These are phyloP conservation scores for Stichodactyla helianthus DNA, from an alignment of 64 coral and sea anemone genomes.

Conservation along the genomic window DNA sequence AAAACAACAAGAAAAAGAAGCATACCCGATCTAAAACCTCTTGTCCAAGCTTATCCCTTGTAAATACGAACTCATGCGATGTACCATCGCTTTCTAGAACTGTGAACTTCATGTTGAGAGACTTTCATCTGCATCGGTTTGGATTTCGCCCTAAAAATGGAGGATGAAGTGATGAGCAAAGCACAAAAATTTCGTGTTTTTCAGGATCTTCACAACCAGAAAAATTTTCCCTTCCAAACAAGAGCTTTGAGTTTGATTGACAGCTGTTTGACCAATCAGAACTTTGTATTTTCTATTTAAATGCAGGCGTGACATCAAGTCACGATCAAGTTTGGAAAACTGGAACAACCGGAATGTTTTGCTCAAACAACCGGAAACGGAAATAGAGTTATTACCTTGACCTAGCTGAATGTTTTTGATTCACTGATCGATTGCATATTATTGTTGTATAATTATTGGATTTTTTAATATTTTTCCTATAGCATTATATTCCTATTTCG, in stretches of 20 bases:
- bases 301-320: not conserved
- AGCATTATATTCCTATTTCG: too few relatives aligned
- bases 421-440: too few relatives aligned
- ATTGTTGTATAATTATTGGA: too few relatives aligned
- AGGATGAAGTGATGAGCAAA: not conserved
- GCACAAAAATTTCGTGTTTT: slow-evolving; percentile 30
- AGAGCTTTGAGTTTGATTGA: slow-evolving; percentile 27
- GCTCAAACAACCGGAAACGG: slow-evolving; percentile 7
- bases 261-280: slow-evolving; percentile 47
- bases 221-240: slow-evolving; percentile 36
- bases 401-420: not conserved
- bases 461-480: too few relatives aligned
- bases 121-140: not conserved
- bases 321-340: slow-evolving; percentile 45
- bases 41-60: slow-evolving; percentile 64
- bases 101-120: slow-evolving; percentile 47
- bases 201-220: slow-evolving; percentile 23
- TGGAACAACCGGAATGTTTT: slow-evolving; percentile 45
- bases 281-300: not conserved
- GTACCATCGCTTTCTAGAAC: slow-evolving; percentile 45
- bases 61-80: slow-evolving; percentile 55
- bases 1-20: not conserved
- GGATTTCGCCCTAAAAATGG: slow-evolving; percentile 5
- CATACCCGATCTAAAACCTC: slow-evolving; percentile 58
- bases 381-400: slow-evolving; percentile 3